phyloP scores from a whole-genome alignment of 1,140 invertebrate species.

The Drosophila rhopaloa region DNA sequence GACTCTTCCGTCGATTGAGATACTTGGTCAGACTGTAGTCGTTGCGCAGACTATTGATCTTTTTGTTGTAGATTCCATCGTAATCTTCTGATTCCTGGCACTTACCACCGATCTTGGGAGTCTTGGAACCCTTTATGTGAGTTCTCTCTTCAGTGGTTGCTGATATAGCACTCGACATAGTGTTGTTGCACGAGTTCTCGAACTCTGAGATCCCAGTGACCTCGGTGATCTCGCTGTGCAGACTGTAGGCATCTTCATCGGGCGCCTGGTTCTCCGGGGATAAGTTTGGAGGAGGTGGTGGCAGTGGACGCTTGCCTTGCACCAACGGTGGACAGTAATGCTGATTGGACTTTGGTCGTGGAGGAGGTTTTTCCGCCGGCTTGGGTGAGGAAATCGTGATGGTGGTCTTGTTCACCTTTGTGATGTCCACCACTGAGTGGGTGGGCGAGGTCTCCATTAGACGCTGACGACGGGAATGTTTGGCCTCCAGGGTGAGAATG shows the following conservation, averaged over 20 bases:
- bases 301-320: conserved; percentile 63
- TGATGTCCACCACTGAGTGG: conserved; percentile 61
- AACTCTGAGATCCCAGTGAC: conserved; percentile 77
- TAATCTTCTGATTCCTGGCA: conserved; percentile 48
- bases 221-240: conserved; percentile 81
- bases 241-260: conserved; percentile 74
- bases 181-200: conserved; percentile 74
- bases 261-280: conserved; percentile 2
- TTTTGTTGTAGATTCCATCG: conserved; percentile 71
- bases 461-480: conserved; percentile 89
- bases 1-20: conserved; percentile 74
- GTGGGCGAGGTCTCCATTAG: conserved; percentile 86
- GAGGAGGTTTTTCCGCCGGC: conserved; percentile 34
- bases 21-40: conserved; percentile 83
- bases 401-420: conserved; percentile 65
- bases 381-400: conserved; percentile 72
- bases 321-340: conserved; percentile 63
- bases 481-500: conserved; percentile 87
- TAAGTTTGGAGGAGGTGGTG: conserved; percentile 58
- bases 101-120: conserved; percentile 16
- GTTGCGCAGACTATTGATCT: conserved; percentile 74
- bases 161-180: conserved; percentile 63
- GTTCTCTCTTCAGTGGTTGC: conserved; percentile 48
- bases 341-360: conserved; percentile 49
- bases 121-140: conserved; percentile 20